Base-by-base conservation (phyloP, 2,888 invertebrate species). In the Hedychridium roseum region DNA sequence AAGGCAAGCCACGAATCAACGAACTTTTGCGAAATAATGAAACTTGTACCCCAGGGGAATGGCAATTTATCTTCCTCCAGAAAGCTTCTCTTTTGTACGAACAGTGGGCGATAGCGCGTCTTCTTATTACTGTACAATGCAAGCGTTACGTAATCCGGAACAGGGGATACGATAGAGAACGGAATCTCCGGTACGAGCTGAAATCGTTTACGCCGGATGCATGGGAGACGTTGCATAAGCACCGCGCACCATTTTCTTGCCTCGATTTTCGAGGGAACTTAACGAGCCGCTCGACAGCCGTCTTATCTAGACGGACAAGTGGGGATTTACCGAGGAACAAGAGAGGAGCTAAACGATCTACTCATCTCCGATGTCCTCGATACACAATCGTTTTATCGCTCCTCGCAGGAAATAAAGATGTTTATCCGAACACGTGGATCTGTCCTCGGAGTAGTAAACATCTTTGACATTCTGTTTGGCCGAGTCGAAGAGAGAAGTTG, bases 271-370 rank as follows among this genome's bases (percentile, higher is more conserved):
- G 26, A 27, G 40, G 48, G n/a, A n/a, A n/a, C n/a, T 57, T 46
- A 50, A 57, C 45, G 54, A 46, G n/a, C 57, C 41, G 42, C 26
- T 42, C 54, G 34, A 46, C 47, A 42, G 38, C 16, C 21, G 12
- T 21, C 42, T 43, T 40, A 47, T n/a, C n/a, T n/a, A n/a, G n/a
- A n/a, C n/a, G n/a, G n/a, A n/a, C n/a, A n/a, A n/a, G n/a, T n/a
- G n/a, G n/a, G n/a, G n/a, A n/a, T n/a, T n/a, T n/a, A n/a, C n/a
- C n/a, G n/a, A n/a, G n/a, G n/a, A n/a, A n/a, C n/a, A n/a, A n/a
- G n/a, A n/a, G n/a, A n/a, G n/a, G n/a, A n/a, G n/a, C n/a, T n/a
- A n/a, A n/a, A n/a, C n/a, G n/a, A n/a, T n/a, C n/a, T n/a, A n/a
- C n/a, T n/a, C n/a, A n/a, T n/a, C n/a, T n/a, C n/a, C n/a, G n/a